Evolutionary conservation across 2,113 vertebrate species (phyloP).

Genomic region (Chunga burmeisteri): DNA sequence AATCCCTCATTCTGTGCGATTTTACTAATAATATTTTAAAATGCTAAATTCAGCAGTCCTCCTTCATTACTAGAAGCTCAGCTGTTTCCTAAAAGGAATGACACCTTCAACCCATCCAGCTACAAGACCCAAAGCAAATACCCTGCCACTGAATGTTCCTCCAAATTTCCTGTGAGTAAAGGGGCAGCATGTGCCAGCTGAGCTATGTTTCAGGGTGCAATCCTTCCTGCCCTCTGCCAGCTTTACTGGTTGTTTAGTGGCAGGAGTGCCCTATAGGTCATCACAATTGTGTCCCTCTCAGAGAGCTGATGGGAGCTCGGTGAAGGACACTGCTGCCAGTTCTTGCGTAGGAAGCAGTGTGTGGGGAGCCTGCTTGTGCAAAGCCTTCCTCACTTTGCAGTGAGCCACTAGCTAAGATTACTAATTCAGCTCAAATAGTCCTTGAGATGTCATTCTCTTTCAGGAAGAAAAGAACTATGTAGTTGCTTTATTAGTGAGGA

Average conservation of each 20-base stretch:
- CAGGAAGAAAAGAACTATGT: background rate
- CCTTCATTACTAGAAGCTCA: background rate
- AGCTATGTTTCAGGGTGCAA: background rate
- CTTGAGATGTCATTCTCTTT: background rate
- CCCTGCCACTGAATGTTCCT: background rate
- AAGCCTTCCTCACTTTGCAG: background rate
- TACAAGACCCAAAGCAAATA: background rate
- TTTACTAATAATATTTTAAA: background rate
- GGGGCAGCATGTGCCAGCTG: background rate
- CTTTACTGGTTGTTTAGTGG: background rate
- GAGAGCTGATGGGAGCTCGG: background rate
- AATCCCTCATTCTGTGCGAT: background rate
- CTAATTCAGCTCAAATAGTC: background rate
- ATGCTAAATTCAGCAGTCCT: background rate
- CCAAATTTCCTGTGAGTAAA: background rate
- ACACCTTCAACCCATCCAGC: background rate
- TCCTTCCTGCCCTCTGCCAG: background rate
- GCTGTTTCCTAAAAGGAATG: background rate
- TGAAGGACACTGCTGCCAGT: background rate
- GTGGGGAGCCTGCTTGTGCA: background rate
- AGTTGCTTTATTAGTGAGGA: background rate
- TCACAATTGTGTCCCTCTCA: accelerated
- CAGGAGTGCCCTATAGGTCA: background rate
- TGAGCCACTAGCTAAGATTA: background rate
- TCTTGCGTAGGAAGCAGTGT: background rate